These are phyloP conservation scores for Coturnix japonica DNA, from an alignment of 2,113 vertebrate genomes.

Conservation along the genomic window DNA sequence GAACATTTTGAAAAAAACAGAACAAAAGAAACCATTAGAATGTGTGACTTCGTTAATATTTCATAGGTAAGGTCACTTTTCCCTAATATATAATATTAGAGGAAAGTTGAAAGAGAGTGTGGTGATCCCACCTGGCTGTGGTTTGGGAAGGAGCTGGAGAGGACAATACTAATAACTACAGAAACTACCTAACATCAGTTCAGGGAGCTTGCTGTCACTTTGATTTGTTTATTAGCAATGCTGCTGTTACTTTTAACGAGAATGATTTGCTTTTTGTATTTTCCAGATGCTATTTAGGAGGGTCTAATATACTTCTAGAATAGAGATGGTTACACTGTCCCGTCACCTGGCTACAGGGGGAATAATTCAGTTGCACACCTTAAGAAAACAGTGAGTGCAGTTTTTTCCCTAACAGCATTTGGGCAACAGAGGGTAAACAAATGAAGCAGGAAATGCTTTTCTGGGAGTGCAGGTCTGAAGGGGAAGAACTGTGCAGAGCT, in stretches of 20 bases:
- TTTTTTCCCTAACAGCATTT: not conserved
- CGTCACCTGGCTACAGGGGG: not conserved
- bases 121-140: not conserved
- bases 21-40: not conserved
- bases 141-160: not conserved
- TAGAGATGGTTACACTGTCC: rapidly evolving
- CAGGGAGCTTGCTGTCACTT: not conserved
- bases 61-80: no score
- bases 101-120: rapidly evolving
- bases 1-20: not conserved
- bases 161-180: not conserved
- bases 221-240: no score
- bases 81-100: rapidly evolving
- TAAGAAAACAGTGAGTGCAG: rapidly evolving
- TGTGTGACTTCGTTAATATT: rapidly evolving
- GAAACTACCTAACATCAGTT: not conserved
- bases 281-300: not conserved
- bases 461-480: not conserved
- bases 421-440: no score
- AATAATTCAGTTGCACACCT: not conserved
- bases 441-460: rapidly evolving
- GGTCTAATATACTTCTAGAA: rapidly evolving
- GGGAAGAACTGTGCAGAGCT: not conserved
- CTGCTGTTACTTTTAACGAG: rapidly evolving
- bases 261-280: not conserved